These are phyloP conservation scores for Nestor notabilis DNA, from an alignment of 2,113 vertebrate species.

Conservation along the genomic window DNA sequence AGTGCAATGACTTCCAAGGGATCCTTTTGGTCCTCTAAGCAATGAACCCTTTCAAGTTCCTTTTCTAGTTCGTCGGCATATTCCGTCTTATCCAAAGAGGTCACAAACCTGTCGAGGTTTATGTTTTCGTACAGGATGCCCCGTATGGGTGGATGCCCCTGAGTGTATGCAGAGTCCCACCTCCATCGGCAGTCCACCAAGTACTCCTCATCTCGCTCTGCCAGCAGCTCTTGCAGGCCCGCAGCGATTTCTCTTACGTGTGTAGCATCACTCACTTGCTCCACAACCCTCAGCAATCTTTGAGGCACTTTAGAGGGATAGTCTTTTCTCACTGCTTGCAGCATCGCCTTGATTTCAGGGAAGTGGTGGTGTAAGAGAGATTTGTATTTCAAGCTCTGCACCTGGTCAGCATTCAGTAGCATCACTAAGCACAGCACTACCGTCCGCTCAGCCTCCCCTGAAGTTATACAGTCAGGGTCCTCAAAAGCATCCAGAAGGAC, in stretches of 20 bases:
- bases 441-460: slow-evolving; percentile 79
- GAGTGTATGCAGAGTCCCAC: slow-evolving; percentile 67
- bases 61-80: slow-evolving; percentile 12
- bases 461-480: slow-evolving; percentile 50
- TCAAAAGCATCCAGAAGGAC: slow-evolving; percentile 78
- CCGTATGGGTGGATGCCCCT: slow-evolving; percentile 31
- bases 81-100: background rate
- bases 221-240: slow-evolving; percentile 73
- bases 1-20: slow-evolving; percentile 70
- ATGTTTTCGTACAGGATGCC: slow-evolving; percentile 73
- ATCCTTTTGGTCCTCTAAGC: slow-evolving; percentile 70
- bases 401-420: slow-evolving; percentile 73
- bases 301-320: slow-evolving; percentile 62
- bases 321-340: slow-evolving; percentile 21
- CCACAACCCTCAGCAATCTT: slow-evolving; percentile 64
- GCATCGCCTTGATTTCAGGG: background rate
- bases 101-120: slow-evolving; percentile 62
- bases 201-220: slow-evolving; percentile 71
- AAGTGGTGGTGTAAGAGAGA: slow-evolving; percentile 42
- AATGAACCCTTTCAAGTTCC: slow-evolving; percentile 45
- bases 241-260: slow-evolving; percentile 52
- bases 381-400: slow-evolving; percentile 39
- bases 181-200: slow-evolving; percentile 79
- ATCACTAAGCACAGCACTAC: slow-evolving; percentile 79
- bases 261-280: background rate